These are phyloP conservation scores for Acanthaster planci DNA, from an alignment of 35 echinoderm and acorn worm species.

Conservation along the genomic window DNA sequence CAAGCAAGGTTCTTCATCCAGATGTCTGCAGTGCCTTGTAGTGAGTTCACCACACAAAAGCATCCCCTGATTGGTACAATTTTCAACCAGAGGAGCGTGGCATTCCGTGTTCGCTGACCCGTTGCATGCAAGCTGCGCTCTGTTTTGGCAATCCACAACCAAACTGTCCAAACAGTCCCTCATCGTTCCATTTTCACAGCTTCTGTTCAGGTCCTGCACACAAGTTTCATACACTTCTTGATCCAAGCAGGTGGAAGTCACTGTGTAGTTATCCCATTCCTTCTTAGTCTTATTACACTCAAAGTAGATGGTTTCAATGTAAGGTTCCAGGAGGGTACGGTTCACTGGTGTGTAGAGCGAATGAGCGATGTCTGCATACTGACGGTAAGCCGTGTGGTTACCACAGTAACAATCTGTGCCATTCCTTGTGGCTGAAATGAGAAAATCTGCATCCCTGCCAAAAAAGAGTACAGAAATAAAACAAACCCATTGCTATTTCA, in stretches of 20 bases:
- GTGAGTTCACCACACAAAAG: constrained; percentile 1
- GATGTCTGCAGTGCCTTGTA: background rate
- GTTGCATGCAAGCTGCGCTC: constrained; percentile 1
- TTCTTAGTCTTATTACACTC: constrained; percentile 42
- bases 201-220: background rate
- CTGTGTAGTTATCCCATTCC: constrained; percentile 36
- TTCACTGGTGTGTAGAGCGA: constrained; percentile 36
- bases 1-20: constrained; percentile 18
- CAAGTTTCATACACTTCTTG: constrained; percentile 13
- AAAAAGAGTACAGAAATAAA: background rate
- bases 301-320: constrained; percentile 34
- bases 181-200: constrained; percentile 34
- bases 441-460: constrained; percentile 41
- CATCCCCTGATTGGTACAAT: background rate
- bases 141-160: background rate
- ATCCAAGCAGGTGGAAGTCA: constrained; percentile 17
- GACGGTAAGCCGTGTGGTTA: constrained; percentile 20
- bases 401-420: constrained; percentile 66
- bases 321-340: constrained; percentile 26
- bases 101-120: background rate
- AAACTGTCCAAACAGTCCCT: constrained; percentile 20
- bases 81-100: background rate
- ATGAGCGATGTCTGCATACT: constrained; percentile 20
- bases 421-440: constrained; percentile 56
- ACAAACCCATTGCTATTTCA: too few species aligned